A percentile compares a stretch with the other conserved stretches of the same genome.
Evolutionary conservation across 2,888 invertebrate species (phyloP).

Genomic region (Leucophenga maculata): DNA sequence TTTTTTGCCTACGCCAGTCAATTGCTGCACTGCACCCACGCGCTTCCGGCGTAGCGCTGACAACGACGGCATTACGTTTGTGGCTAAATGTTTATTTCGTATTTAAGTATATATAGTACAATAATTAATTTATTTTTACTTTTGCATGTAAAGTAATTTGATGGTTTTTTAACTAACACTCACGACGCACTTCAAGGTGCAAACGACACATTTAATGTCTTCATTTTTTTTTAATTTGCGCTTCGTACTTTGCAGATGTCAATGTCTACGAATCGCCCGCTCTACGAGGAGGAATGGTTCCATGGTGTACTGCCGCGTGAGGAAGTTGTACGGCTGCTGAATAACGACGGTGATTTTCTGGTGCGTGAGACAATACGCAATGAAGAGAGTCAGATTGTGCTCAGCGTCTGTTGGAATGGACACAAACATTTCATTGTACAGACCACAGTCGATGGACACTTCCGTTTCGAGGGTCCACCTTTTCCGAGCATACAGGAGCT

Average conservation of each 20-base stretch:
- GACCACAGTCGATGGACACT: conserved; percentile 92
- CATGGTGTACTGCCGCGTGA: conserved; percentile 96
- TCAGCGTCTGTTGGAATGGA: conserved; percentile 96
- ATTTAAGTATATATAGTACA: conserved; percentile 28
- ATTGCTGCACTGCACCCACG: conserved; percentile 47
- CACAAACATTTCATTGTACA: conserved; percentile 98
- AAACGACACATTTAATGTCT: too few species aligned
- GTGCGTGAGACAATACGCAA: conserved; percentile 94
- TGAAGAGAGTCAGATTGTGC: conserved; percentile 91
- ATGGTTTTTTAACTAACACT: background rate
- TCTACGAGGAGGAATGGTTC: conserved; percentile 96
- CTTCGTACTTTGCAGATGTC: conserved; percentile 65
- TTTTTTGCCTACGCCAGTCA: conserved; percentile 16
- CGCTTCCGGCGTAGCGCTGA: conserved; percentile 49
- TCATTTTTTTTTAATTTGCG: background rate
- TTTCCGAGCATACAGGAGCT: conserved; percentile 94
- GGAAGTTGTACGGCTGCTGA: conserved; percentile 91
- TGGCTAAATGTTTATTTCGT: conserved; percentile 19
- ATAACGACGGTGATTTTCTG: conserved; percentile 94
- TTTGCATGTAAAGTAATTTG: background rate
- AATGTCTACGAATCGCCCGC: conserved; percentile 76
- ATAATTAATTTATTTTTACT: conserved; percentile 8
- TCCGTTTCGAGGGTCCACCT: conserved; percentile 93
- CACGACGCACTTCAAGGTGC: too few species aligned
- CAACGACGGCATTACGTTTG: conserved; percentile 49